Percentiles rank a stretch among this genome's conserved stretches.
Evolutionary conservation across 2,888 invertebrate species (phyloP).

Genomic region (Lithophane leautieri): DNA sequence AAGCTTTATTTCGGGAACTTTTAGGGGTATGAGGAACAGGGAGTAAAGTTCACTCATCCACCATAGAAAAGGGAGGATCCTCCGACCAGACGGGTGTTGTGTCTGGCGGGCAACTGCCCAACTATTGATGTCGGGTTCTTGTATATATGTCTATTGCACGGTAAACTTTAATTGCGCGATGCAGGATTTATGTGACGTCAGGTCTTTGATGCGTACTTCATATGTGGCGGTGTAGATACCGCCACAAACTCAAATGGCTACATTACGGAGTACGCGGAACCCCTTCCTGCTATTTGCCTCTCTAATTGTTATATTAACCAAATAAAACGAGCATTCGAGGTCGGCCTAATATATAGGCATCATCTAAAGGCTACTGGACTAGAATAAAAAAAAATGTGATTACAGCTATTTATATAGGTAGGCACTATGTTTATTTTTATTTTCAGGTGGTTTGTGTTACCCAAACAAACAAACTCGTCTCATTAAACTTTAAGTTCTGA

Average conservation of each 20-base stretch:
- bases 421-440: background rate
- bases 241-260: constrained; percentile 77
- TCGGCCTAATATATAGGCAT: constrained; percentile 66
- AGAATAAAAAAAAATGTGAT: constrained; percentile 9
- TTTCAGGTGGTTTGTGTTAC: background rate
- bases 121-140: too few relatives aligned
- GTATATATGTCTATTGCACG: too few relatives aligned
- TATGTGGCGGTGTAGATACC: too few relatives aligned
- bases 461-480: background rate
- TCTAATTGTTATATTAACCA: constrained; percentile 86
- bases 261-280: constrained; percentile 77
- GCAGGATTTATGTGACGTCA: too few relatives aligned
- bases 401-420: background rate
- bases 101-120: too few relatives aligned
- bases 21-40: too few relatives aligned
- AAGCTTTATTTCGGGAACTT: constrained; percentile 81
- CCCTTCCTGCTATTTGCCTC: constrained; percentile 79
- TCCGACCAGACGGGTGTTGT: too few relatives aligned
- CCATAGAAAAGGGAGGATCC: too few relatives aligned
- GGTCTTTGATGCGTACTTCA: too few relatives aligned
- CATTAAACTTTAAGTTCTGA: background rate
- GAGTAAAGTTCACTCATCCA: too few relatives aligned
- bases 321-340: constrained; percentile 79
- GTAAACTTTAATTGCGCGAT: too few relatives aligned
- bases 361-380: constrained; percentile 26